Evolutionary conservation across 2,888 invertebrate species (phyloP), one percentile per base, ranked within the genome.

Genomic region (Liodrosophila aerea): DNA sequence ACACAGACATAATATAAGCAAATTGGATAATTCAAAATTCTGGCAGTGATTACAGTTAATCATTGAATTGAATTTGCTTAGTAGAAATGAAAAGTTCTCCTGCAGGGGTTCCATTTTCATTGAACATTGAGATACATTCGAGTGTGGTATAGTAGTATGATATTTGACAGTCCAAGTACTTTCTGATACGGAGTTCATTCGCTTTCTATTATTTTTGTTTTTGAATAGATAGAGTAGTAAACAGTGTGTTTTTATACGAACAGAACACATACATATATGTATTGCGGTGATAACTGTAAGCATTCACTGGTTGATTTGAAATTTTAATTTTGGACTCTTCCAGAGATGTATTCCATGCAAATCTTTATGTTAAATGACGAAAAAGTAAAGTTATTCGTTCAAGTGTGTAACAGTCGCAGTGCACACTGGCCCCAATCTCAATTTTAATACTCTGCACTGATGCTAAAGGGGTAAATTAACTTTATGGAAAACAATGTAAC

Each of bases 231-330:
- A 5, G 12, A 7, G 22, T 5, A 30, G 37, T 12, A 46, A 9
- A 36, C 44, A 30, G 36, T 33, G 22, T 31, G 46, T 31, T 46
- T 53, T 46, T 53, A 53, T 53, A 46, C 53, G 18, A n/a, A 37
- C 13, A 16, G 16, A 22, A 13, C 15, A 31, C n/a, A 53, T n/a
- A n/a, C n/a, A 29, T 15, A 18, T n/a, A 36, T 27, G 11, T 30
- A 29, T n/a, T 29, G n/a, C 15, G 29, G n/a, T 34, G 22, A 13
- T 34, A 46, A 27, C 29, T 37, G 13, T 30, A 30, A 36, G 18
- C 39, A 37, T 31, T 39, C n/a, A 15, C 22, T 36, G 37, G 8
- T 8, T 18, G 9, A 53, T 39, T 46, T 53, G 31, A 46, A 46
- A 46, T 37, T 53, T 27, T 53, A 53, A 53, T 22, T 53, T 12